Evolutionary conservation across 2,888 invertebrate genomes (phyloP).

Genomic region (Polylopha cassiicola): DNA sequence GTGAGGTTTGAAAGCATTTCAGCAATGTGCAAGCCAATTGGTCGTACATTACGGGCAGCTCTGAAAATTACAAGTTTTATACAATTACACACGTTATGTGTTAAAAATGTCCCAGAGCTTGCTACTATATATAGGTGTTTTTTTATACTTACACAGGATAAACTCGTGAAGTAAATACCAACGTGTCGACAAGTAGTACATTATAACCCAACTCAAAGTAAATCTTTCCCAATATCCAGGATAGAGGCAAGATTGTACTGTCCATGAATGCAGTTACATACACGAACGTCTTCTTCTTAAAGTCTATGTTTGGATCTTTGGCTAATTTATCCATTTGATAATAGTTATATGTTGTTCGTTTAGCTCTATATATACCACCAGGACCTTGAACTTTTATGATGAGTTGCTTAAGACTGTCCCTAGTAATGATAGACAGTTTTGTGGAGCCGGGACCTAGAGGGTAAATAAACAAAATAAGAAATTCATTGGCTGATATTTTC

Average conservation of each 20-base stretch:
- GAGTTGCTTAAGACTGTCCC: constrained; percentile 41
- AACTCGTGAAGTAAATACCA: constrained; percentile 43
- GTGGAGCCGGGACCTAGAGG: constrained; percentile 51
- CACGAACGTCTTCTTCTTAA: constrained; percentile 43
- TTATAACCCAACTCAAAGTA: constrained; percentile 51
- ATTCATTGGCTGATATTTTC: no score
- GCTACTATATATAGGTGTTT: no score
- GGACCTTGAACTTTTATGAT: constrained; percentile 36
- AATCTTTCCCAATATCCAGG: constrained; percentile 27
- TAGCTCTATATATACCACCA: constrained; percentile 24
- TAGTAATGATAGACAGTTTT: constrained; percentile 40
- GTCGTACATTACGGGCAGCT: constrained; percentile 25
- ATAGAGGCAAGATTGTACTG: constrained; percentile 38
- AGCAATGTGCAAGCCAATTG: constrained; percentile 27
- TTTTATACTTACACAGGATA: constrained; percentile 56
- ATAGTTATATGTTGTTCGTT: constrained; percentile 42
- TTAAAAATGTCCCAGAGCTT: not conserved
- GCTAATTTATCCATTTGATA: constrained; percentile 42
- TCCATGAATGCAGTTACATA: constrained; percentile 55
- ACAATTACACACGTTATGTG: not conserved
- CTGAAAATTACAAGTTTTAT: constrained; percentile 38
- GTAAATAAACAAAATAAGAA: constrained; percentile 17
- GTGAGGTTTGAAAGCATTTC: constrained; percentile 41
- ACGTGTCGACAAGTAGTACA: constrained; percentile 42
- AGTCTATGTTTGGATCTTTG: constrained; percentile 37